Evolutionary conservation across 2,113 vertebrate genomes (phyloP).

Genomic region (Ammospiza nelsoni): DNA sequence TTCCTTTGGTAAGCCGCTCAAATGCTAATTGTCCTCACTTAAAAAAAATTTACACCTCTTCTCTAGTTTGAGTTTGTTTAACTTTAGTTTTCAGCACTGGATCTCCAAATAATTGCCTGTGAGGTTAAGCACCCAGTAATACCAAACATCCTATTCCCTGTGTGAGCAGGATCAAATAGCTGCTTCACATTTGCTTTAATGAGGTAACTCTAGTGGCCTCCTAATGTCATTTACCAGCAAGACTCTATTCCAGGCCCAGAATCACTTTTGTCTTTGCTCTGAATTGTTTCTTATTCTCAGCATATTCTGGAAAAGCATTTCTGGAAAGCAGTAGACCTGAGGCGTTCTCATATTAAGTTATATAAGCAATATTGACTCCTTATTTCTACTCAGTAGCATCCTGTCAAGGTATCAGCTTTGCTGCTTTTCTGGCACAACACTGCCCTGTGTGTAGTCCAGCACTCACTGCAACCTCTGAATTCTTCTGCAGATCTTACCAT

Average conservation of each 20-base stretch:
- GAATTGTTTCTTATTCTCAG: neutral
- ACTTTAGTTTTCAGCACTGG: constrained; percentile 48
- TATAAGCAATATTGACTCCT: neutral
- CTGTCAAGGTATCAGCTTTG: neutral
- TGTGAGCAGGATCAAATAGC: neutral
- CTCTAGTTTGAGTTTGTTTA: constrained; percentile 41
- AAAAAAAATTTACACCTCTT: constrained; percentile 45
- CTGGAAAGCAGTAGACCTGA: neutral
- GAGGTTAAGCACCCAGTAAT: constrained; percentile 35
- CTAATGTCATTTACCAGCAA: neutral
- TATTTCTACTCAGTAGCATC: neutral
- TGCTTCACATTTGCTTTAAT: neutral
- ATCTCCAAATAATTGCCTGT: neutral
- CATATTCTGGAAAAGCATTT: neutral
- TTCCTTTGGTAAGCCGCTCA: neutral
- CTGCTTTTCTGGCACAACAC: neutral
- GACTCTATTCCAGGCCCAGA: neutral
- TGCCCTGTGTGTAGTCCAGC: neutral
- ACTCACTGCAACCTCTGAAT: neutral
- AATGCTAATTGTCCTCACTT: constrained; percentile 25
- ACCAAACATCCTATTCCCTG: constrained; percentile 30
- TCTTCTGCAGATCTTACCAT: neutral
- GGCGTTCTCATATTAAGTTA: neutral
- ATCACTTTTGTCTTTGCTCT: neutral
- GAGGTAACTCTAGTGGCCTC: neutral